Evolutionary conservation across 2,797 vertebrate species (phyloP).

Genomic region (Falco biarmicus): DNA sequence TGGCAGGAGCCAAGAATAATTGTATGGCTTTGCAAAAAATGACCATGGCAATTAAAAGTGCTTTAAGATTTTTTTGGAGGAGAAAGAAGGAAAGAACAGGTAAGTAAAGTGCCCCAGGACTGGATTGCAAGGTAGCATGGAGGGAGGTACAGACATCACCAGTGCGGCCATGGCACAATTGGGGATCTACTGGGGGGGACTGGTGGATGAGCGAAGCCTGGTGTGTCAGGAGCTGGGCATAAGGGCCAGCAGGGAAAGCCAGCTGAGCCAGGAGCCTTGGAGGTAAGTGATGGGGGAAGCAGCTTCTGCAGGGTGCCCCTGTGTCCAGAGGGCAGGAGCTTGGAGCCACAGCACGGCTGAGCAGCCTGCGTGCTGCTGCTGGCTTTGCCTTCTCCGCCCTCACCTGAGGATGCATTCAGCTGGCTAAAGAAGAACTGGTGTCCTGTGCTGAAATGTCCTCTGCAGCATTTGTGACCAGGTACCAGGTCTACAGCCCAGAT

Average conservation of each 20-base stretch:
- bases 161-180: background rate
- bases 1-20: background rate
- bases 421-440: background rate
- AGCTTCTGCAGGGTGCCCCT: background rate
- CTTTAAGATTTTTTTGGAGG: background rate
- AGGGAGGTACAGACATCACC: background rate
- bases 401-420: background rate
- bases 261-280: background rate
- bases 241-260: background rate
- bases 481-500: background rate
- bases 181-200: background rate
- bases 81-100: background rate
- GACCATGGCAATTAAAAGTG: background rate
- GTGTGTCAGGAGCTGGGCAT: background rate
- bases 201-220: rapidly evolving
- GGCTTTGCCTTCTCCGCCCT: background rate
- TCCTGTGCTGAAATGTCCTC: background rate
- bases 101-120: background rate
- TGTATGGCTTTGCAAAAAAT: background rate
- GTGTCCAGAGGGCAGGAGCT: background rate
- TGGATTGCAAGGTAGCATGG: background rate
- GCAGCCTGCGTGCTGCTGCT: rapidly evolving
- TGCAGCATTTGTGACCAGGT: background rate
- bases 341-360: background rate
- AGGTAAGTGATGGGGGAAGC: background rate